Base-by-base conservation (phyloP, 2,113 vertebrate genomes). In the Notarius quadriscutis region DNA sequence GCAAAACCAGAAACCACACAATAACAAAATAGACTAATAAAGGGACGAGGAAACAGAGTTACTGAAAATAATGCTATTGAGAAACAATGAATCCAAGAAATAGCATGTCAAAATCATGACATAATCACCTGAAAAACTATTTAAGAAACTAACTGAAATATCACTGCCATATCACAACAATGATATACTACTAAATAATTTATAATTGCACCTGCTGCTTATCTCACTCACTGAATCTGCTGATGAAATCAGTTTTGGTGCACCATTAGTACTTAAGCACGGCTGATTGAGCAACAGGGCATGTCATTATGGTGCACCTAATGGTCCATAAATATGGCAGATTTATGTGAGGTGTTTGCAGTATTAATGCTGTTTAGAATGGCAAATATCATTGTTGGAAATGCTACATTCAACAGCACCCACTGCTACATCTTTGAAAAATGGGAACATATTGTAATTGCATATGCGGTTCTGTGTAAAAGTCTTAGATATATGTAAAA, bases 181-280 rank as follows among this genome's bases (percentile, higher is more conserved):
- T 80, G 2, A 30, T 18, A 4, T 30, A 30, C 53, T 58, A 6
- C 41, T 34, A 79, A 55, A 81, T 9, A 22, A 63, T 63, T 41
- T n/a, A 63, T n/a, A 63, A 60, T 82, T 12, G 34, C 58, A 83
- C 62, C 62, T 63, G 62, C 62, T 27, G 81, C 25, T 67, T 12
- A 83, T 83, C 62, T 83, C 81, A 83, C 41, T 65, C 60, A 67
- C 34, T 83, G 22, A 83, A 67, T 17, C 41, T 83, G 62, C 81
- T 50, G 60, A 65, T 51, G 25, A 83, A 65, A 83, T 65, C 60
- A 65, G 18, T 50, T 65, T 83, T 9, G 22, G 34, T n/a, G 41
- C 34, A 83, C 25, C 62, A 67, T 83, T 83, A 81, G 79, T 41
- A 17, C 57, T 60, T 22, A 67, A 27, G 81, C 12, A 67, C 0